Percentiles rank a stretch among this genome's conserved stretches.
Conservation (phyloP, 2,797 vertebrate genomes). For the Dendrocincla fuliginosa region DNA sequence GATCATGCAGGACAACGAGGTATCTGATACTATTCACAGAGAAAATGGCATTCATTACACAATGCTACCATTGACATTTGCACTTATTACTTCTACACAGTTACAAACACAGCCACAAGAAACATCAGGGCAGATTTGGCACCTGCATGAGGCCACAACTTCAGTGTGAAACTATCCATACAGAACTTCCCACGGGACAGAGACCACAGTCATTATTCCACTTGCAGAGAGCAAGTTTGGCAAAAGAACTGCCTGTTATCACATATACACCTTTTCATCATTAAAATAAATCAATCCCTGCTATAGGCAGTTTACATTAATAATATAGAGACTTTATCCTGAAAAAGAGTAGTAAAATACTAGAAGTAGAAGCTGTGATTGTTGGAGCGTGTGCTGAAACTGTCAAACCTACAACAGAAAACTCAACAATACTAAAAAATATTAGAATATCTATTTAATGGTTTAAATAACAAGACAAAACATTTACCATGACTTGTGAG, state of each 20-base stretch:
- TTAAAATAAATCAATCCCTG: background rate
- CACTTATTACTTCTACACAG: background rate
- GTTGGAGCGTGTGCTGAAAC: background rate
- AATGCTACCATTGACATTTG: background rate
- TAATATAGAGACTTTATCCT: background rate
- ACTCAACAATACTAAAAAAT: background rate
- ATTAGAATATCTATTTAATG: background rate
- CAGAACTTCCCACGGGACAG: rapidly evolving
- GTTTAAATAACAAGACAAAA: background rate
- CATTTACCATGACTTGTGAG: background rate
- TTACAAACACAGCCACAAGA: background rate
- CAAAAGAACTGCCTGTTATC: background rate
- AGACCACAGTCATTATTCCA: background rate
- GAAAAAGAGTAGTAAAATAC: background rate
- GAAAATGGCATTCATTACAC: background rate
- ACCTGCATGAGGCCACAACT: background rate
- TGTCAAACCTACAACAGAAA: background rate
- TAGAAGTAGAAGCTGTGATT: background rate
- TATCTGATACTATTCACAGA: background rate
- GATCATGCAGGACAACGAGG: rapidly evolving
- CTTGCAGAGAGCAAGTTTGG: background rate
- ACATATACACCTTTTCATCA: background rate
- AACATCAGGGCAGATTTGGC: background rate
- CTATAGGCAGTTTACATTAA: background rate
- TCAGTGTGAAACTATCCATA: background rate